Evolutionary conservation across 2,113 vertebrate species (phyloP).

Genomic region (Nesospiza acunhae): DNA sequence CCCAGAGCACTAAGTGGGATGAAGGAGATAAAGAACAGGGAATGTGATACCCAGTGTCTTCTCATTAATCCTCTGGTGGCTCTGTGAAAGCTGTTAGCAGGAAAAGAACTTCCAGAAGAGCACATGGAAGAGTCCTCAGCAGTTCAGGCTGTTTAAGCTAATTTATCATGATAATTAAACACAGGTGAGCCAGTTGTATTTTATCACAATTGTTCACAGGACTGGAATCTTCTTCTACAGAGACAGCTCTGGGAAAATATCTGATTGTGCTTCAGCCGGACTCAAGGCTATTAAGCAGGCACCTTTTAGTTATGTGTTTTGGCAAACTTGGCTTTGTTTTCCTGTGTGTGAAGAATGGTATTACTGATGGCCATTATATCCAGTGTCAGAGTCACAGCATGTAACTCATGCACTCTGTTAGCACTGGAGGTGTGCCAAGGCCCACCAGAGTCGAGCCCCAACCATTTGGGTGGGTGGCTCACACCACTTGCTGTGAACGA

Average conservation of each 20-base stretch:
- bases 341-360: neutral
- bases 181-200: neutral
- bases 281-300: neutral
- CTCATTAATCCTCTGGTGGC: neutral
- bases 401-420: neutral
- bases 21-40: neutral
- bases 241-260: neutral
- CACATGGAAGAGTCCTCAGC: neutral
- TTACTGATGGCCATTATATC: constrained; percentile 3
- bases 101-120: neutral
- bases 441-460: neutral
- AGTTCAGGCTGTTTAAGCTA: neutral
- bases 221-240: neutral
- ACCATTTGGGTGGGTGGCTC: neutral
- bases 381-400: constrained; percentile 26
- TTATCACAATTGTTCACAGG: neutral
- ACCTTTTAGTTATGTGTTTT: neutral
- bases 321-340: constrained; percentile 22
- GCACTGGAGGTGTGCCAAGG: neutral
- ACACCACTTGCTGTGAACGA: neutral
- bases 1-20: neutral
- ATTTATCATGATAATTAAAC: constrained; percentile 29
- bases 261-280: neutral
- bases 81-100: neutral
- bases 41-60: neutral